Conservation (phyloP, 2,888 invertebrate species). For the Crossocerus cetratus region DNA sequence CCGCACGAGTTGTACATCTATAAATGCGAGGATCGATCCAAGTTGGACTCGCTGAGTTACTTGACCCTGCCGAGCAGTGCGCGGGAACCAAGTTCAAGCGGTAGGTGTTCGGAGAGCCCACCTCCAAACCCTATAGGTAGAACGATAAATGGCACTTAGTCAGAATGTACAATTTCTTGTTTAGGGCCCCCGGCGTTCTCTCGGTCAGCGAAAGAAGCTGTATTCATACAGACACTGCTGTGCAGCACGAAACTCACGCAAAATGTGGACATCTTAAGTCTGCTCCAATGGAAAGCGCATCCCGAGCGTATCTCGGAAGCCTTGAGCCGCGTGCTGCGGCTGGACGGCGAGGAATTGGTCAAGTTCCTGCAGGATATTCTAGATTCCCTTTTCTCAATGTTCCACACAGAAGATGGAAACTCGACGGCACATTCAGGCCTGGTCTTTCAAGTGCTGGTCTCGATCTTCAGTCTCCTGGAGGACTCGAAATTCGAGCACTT, state of each 20-base stretch:
- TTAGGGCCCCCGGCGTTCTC: conserved; percentile 79
- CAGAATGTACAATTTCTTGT: not conserved
- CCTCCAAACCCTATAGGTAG: not conserved
- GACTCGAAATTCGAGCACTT: conserved; percentile 96
- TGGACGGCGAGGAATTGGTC: conserved; percentile 93
- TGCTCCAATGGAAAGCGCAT: conserved; percentile 94
- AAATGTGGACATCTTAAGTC: conserved; percentile 92
- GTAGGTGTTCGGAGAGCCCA: conserved; percentile 36
- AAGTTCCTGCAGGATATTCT: conserved; percentile 96
- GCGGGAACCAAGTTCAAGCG: conserved; percentile 69
- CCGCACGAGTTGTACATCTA: conserved; percentile 94
- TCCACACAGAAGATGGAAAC: conserved; percentile 95
- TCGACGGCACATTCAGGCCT: conserved; percentile 92
- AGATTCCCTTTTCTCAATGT: conserved; percentile 94
- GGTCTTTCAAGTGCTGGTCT: conserved; percentile 94
- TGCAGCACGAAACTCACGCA: conserved; percentile 98
- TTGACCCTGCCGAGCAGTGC: conserved; percentile 76
- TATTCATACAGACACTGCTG: conserved; percentile 88
- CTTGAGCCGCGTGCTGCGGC: conserved; percentile 86
- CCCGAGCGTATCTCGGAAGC: conserved; percentile 93
- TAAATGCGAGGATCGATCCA: conserved; percentile 91
- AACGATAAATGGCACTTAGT: too few relatives aligned
- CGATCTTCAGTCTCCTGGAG: conserved; percentile 93
- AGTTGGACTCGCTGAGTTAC: conserved; percentile 81
- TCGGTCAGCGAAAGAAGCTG: conserved; percentile 90